Base-by-base conservation (phyloP, 2,888 invertebrate species). In the Dione vanillae region DNA sequence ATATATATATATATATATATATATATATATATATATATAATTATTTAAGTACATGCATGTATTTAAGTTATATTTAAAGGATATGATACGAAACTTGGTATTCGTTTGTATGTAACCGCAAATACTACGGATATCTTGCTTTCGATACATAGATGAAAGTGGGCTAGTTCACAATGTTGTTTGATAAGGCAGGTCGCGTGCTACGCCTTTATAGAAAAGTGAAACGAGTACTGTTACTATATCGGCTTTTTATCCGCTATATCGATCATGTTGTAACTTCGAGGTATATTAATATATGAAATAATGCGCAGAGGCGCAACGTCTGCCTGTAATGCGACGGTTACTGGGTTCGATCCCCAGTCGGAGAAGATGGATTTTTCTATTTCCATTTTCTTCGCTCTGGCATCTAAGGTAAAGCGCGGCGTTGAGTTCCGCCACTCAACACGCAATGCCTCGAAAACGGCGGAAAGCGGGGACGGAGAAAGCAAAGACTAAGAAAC, bases 71-170 rank as follows among this genome's bases (percentile, higher is more conserved):
- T 27, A 10, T 45, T 6, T 43, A 11, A 45, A 70, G 62, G 67
- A 51, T 72, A 61, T 62, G 49, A 80, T 78, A 80, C 78, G 78
- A 85, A 86, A 88, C 85, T 82, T 81, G 85, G 86, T 88, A 90
- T 91, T 90, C 88, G 90, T 89, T 91, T 86, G 90, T 88, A 87
- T 84, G 83, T 82, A 87, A 91, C 91, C 90, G 86, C 91, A 91
- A 87, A 87, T 85, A 81, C 82, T 81, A 80, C 80, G 80, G 84
- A 87, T 87, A 88, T 87, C 89, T 86, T 87, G 90, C 89, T 88
- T 90, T 89, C 86, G 85, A 88, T 87, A 85, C 86, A 87, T 87
- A 82, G 73, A 74, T 58, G 90, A 91, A 91, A 92, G 91, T 87
- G 81, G 87, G 84, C 82, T 86, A 84, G 80, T 82, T 85, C 85